Evolutionary conservation across 2,113 vertebrate genomes (phyloP), one percentile per base, ranked within the genome.

Genomic region (Oryzias celebensis): DNA sequence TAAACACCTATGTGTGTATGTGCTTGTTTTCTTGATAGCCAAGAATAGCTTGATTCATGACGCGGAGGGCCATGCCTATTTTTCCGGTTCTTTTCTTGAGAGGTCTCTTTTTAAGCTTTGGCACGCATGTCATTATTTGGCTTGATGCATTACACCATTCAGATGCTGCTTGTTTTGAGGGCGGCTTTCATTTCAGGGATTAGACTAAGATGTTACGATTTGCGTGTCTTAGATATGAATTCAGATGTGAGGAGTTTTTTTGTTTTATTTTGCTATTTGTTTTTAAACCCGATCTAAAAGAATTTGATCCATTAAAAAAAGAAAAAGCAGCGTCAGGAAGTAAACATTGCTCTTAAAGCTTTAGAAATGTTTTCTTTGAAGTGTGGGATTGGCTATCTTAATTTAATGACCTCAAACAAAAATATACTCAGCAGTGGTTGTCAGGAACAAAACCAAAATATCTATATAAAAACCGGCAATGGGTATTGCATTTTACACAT

Each of bases 21-120:
- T 48, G 44, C 53, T 14, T 26, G n/a, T 58, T 57, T 52, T 71
- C 2, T 45, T 46, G 60, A 65, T 31, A 60, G 58, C 47, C 10
- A 31, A 71, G 58, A 81, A 62, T 52, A 80, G 57, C 57, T 55
- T 66, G 65, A 80, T 77, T 49, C 68, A 61, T 70, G 62, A 61
- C 50, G 49, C 46, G 16, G 54, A 1, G 42, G 16, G n/a, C 47
- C 13, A 51, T 68, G 75, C 78, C 77, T 36, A 66, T 77, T 73
- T 63, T 50, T 68, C 42, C 64, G 74, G 31, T 75, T 73, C 64
- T 80, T 54, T 57, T 58, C 51, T 46, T 14, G 48, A 58, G 24
- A 61, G 22, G 55, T 50, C 36, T 73, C 52, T 54, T 48, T 51
- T 51, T 55, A 5, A 52, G 1, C 3, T 36, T 26, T 36, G 58